Evolutionary conservation across 2,888 invertebrate genomes (phyloP).

Genomic region (Caenorhabditis panamensis): DNA sequence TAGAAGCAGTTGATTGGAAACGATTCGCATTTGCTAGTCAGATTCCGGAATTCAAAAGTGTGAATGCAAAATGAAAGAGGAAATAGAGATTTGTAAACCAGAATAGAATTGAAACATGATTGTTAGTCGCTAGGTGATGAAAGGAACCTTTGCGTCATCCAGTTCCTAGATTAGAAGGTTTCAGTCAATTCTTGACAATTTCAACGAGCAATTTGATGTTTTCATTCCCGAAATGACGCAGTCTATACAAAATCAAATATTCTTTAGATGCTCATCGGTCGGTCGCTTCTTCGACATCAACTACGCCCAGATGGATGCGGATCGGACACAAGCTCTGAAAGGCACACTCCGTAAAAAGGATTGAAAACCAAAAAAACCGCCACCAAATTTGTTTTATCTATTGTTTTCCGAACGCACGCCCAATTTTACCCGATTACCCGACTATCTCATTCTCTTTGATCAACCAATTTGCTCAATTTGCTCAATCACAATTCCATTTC

Average conservation of each 20-base stretch:
- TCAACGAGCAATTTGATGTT: too few relatives aligned
- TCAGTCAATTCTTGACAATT: too few relatives aligned
- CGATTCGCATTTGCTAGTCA: not conserved
- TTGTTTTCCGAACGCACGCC: constrained; percentile 11
- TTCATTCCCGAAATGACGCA: not conserved
- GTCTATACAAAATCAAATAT: not conserved
- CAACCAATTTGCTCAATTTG: not conserved
- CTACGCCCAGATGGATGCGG: constrained; percentile 58
- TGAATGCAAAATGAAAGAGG: too few relatives aligned
- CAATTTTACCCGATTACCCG: constrained; percentile 2
- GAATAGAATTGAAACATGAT: too few relatives aligned
- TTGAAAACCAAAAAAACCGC: not conserved
- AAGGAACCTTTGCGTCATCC: too few relatives aligned
- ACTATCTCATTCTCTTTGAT: not conserved
- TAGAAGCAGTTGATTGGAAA: constrained; percentile 21
- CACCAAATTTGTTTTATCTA: constrained; percentile 5
- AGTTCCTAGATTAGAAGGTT: too few relatives aligned
- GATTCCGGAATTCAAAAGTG: not conserved
- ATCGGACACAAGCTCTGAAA: constrained; percentile 55
- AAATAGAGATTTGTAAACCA: too few relatives aligned
- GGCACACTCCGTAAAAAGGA: constrained; percentile 44
- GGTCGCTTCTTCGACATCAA: constrained; percentile 59
- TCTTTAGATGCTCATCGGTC: constrained; percentile 59
- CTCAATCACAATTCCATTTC: not conserved
- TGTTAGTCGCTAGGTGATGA: too few relatives aligned